These are phyloP conservation scores for Cylindroiulus punctatus DNA, from an alignment of 2,888 invertebrate genomes.

Conservation along the genomic window DNA sequence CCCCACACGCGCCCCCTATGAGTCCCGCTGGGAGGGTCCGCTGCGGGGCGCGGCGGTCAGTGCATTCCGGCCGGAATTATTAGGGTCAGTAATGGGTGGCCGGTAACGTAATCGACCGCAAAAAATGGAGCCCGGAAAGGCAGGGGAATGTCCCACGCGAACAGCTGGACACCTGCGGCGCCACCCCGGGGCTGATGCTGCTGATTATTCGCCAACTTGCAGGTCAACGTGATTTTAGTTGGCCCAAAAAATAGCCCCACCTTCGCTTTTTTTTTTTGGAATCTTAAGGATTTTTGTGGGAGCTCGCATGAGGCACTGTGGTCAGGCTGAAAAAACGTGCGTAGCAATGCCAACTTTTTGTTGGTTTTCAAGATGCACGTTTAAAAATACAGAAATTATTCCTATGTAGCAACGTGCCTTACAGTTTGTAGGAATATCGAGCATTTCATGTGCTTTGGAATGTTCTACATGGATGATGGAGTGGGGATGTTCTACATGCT, in stretches of 20 bases:
- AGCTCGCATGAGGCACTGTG: too few species aligned
- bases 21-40: background rate
- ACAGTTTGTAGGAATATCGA: too few species aligned
- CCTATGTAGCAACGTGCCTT: too few species aligned
- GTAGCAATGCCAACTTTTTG: too few species aligned
- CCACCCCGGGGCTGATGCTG: background rate
- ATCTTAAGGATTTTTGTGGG: too few species aligned
- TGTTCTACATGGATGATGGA: too few species aligned
- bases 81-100: background rate
- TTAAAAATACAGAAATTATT: too few species aligned
- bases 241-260: background rate
- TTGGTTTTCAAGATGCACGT: too few species aligned
- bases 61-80: background rate
- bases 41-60: constrained; percentile 2
- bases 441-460: too few species aligned
- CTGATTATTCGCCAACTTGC: background rate
- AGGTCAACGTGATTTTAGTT: constrained; percentile 15
- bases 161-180: constrained; percentile 6
- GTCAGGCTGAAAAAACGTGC: too few species aligned
- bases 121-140: background rate
- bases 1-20: constrained; percentile 7
- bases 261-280: too few species aligned
- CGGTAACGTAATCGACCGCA: background rate
- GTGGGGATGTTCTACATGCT: too few species aligned
- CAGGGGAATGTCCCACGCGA: constrained; percentile 32